Evolutionary conservation across 2,113 vertebrate genomes (phyloP).

Genomic region (Neopipo cinnamomea): DNA sequence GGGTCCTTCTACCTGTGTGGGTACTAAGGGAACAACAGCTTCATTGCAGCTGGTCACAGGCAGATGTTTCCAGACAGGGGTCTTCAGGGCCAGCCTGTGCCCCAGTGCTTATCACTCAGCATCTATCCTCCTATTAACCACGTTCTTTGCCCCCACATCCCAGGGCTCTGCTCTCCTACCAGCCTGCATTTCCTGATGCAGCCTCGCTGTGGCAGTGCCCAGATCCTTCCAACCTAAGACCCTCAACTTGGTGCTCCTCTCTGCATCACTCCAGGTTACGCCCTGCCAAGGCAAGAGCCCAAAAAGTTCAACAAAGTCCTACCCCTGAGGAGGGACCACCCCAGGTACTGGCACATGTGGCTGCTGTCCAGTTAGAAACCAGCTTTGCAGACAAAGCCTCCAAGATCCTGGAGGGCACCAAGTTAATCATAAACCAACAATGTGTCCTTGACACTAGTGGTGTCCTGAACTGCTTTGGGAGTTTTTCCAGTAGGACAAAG

Average conservation of each 20-base stretch:
- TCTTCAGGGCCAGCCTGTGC: not conserved
- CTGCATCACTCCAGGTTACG: not conserved
- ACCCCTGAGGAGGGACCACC: not conserved
- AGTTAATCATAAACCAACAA: not conserved
- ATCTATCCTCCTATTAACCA: not conserved
- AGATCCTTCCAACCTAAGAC: not conserved
- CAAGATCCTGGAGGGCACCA: fast-evolving
- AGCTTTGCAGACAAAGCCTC: not conserved
- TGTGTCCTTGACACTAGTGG: not conserved
- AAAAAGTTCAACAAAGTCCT: not conserved
- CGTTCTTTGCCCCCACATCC: not conserved
- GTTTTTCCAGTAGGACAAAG: not conserved
- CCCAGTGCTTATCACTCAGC: too few species aligned
- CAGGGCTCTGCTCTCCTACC: not conserved
- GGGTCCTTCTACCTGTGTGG: not conserved
- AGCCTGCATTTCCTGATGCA: not conserved
- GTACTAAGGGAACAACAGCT: not conserved
- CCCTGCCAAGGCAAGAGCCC: not conserved
- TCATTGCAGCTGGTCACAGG: not conserved
- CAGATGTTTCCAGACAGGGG: not conserved
- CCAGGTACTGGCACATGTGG: fast-evolving
- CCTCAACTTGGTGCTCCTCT: not conserved
- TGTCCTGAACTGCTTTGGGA: not conserved
- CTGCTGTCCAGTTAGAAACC: not conserved
- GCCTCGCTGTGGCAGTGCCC: too few species aligned